Base-by-base conservation (phyloP, 2,113 vertebrate genomes). In the Falcunculus frontatus region DNA sequence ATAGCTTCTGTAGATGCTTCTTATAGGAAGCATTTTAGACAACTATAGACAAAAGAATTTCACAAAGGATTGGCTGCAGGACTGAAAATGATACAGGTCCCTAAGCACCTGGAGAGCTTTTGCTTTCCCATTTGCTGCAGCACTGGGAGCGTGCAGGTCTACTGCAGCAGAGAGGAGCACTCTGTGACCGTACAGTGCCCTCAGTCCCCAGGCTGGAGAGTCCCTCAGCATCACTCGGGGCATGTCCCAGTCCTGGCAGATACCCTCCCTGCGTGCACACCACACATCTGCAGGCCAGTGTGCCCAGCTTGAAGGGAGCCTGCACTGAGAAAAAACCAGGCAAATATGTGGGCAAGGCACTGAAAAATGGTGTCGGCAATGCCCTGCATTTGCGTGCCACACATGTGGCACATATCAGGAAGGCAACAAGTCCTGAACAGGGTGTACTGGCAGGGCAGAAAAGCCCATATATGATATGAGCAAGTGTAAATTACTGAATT, bases 321-420 rank as follows among this genome's bases (percentile, higher is more conserved):
- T 7, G 9, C 33, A 16, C 37, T 0, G 7, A 64, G 52, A 20
- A 26, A 35, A 78, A 37, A 27, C 0, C 21, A 70, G 29, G 41
- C 1, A 5, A 1, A 0, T n/a, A 21, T 60, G 32, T 23, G n/a
- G 23, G 23, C 7, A 72, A 65, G 44, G 27, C 32, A 33, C 29
- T 88, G 57, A 67, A 73, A 59, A 37, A 65, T 7, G 1, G 6
- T 22, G 23, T 21, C 59, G 59, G 49, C 42, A 63, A 12, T 32
- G 13, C 13, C 63, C 15, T 56, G 27, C 26, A 80, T 27, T 59
- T 42, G 16, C 1, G 1, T 25, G 19, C 56, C 30, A 42, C 21
- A 15, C 10, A 15, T 5, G 21, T 0, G 1, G 13, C 37, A 62
- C 1, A 0, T 13, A 35, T 9, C 2, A 1, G 1, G 1, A 68